phyloP scores from a whole-genome alignment of 2,113 vertebrate genomes.

The Cichladusa arquata region DNA sequence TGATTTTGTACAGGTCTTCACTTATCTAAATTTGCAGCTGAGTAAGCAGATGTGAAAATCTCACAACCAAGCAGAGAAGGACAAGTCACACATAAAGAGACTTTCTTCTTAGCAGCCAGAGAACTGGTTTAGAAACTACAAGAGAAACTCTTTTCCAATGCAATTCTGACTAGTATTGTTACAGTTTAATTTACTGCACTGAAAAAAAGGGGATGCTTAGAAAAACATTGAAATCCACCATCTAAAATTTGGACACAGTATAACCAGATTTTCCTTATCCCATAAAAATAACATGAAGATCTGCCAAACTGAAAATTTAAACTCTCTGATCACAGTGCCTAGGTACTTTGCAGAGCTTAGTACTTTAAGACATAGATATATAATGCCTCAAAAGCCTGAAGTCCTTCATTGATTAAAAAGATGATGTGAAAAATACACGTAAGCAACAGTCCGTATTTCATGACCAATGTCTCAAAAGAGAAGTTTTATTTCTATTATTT shows the following conservation, averaged over 20 bases:
- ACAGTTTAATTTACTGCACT: neutral
- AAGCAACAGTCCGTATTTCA: neutral
- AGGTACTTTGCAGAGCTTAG: neutral
- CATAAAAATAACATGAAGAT: neutral
- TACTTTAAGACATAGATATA: neutral
- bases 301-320: neutral
- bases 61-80: neutral
- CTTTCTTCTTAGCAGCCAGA: neutral
- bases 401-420: neutral
- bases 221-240: neutral
- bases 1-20: neutral
- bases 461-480: neutral
- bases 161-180: neutral
- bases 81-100: neutral
- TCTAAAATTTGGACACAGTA: neutral
- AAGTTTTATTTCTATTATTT: constrained; percentile 5
- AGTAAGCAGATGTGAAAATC: neutral
- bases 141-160: neutral
- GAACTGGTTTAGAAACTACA: neutral
- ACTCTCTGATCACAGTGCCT: neutral
- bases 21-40: neutral
- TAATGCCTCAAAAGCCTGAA: neutral
- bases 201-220: neutral
- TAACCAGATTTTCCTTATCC: neutral
- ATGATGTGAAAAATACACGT: neutral